Evolutionary conservation across 2,888 invertebrate genomes (phyloP).

Genomic region (Serrognathus titanus): DNA sequence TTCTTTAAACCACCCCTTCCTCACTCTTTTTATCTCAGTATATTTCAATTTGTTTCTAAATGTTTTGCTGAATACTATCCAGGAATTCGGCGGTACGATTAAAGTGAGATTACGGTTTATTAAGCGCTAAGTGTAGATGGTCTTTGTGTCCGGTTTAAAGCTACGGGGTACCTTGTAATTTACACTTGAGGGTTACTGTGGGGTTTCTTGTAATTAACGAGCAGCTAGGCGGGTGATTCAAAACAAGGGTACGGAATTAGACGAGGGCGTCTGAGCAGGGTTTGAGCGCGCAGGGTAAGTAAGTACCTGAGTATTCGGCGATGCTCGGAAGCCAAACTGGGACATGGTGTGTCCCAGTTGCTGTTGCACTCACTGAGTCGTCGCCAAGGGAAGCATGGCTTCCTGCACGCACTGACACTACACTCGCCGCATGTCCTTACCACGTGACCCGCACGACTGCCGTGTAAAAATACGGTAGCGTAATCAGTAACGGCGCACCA

Average conservation of each 20-base stretch:
- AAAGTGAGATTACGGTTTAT: too few relatives aligned
- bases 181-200: too few relatives aligned
- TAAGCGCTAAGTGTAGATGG: too few relatives aligned
- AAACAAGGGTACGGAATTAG: neutral
- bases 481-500: slow-evolving; percentile 40
- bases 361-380: slow-evolving; percentile 47
- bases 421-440: slow-evolving; percentile 26
- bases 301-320: slow-evolving; percentile 62
- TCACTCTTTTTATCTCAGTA: too few relatives aligned
- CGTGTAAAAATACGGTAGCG: slow-evolving; percentile 30
- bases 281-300: slow-evolving; percentile 22
- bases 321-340: slow-evolving; percentile 65
- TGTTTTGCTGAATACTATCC: too few relatives aligned
- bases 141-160: too few relatives aligned
- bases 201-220: too few relatives aligned
- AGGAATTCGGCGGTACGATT: too few relatives aligned
- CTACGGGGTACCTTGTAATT: too few relatives aligned
- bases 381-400: slow-evolving; percentile 46
- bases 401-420: slow-evolving; percentile 37
- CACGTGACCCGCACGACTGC: slow-evolving; percentile 27
- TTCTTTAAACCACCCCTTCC: too few relatives aligned
- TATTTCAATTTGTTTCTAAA: too few relatives aligned
- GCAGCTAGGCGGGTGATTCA: slow-evolving; percentile 1
- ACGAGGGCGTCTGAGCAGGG: slow-evolving; percentile 9
- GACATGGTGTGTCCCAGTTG: slow-evolving; percentile 60